A percentile compares a stretch with the other conserved stretches of the same genome.
These are phyloP conservation scores for Agriotes lineatus DNA, from an alignment of 2,888 invertebrate species.

Conservation along the genomic window DNA sequence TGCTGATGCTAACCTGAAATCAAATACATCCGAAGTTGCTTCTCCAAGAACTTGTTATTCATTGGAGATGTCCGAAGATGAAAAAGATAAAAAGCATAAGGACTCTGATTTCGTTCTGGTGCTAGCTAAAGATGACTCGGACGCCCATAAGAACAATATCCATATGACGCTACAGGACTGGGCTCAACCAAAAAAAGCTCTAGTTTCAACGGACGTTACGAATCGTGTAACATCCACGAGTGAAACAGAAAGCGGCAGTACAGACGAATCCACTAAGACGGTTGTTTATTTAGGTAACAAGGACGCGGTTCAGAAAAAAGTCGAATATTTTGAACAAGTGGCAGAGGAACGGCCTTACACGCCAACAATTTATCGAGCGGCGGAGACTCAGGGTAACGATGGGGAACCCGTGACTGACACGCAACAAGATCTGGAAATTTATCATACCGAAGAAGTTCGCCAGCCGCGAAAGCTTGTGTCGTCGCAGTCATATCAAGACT, in stretches of 20 bases:
- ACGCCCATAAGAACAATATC: conserved; percentile 58
- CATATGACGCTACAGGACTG: conserved; percentile 66
- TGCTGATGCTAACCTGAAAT: conserved; percentile 66
- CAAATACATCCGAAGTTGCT: conserved; percentile 58
- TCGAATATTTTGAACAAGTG: conserved; percentile 84
- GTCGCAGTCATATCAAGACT: conserved; percentile 79
- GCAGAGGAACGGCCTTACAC: conserved; percentile 68
- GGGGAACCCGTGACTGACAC: conserved; percentile 60
- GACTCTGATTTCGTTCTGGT: conserved; percentile 66
- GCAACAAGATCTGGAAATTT: conserved; percentile 49
- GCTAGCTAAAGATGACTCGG: conserved; percentile 60
- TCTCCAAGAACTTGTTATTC: conserved; percentile 68
- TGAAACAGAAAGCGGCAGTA: conserved; percentile 80
- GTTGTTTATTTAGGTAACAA: conserved; percentile 73
- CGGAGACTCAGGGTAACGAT: conserved; percentile 61
- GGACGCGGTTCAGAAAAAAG: conserved; percentile 77
- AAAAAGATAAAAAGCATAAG: conserved; percentile 47
- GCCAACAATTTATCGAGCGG: conserved; percentile 65
- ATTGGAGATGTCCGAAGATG: conserved; percentile 65
- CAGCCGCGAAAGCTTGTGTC: conserved; percentile 61
- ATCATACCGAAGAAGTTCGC: conserved; percentile 49
- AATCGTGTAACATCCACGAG: conserved; percentile 70
- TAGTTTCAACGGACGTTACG: conserved; percentile 61
- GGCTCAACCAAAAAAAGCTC: conserved; percentile 63
- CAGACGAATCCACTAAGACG: conserved; percentile 79